phyloP scores from a whole-genome alignment of 2,888 invertebrate species.

The Cartodere bifasciata region DNA sequence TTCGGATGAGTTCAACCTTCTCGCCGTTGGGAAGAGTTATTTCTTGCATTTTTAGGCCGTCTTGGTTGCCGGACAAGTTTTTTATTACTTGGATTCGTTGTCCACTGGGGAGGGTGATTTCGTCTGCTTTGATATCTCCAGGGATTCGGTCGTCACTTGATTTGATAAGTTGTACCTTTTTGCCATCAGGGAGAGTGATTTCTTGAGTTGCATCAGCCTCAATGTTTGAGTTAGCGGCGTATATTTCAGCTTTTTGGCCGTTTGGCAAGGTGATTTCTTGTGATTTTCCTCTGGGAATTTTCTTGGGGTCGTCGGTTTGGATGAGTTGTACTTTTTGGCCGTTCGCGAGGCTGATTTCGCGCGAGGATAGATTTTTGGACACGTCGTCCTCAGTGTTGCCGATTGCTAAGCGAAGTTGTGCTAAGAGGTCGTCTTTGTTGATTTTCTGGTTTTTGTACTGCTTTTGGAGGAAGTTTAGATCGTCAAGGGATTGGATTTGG shows the following conservation, averaged over 20 bases:
- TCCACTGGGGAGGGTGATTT: constrained; percentile 45
- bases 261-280: constrained; percentile 57
- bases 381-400: constrained; percentile 51
- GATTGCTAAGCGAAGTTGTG: constrained; percentile 60
- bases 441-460: constrained; percentile 40
- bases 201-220: too few species aligned
- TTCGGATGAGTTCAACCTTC: constrained; percentile 38
- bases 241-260: constrained; percentile 62
- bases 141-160: constrained; percentile 51
- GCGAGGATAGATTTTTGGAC: constrained; percentile 56
- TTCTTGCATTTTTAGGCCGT: constrained; percentile 23
- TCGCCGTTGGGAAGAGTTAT: constrained; percentile 30
- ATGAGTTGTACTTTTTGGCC: constrained; percentile 66
- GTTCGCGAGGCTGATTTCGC: constrained; percentile 60
- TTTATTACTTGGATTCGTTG: constrained; percentile 56
- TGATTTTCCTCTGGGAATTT: constrained; percentile 31
- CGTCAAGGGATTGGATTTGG: constrained; percentile 35
- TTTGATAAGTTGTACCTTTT: constrained; percentile 57
- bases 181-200: constrained; percentile 56
- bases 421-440: constrained; percentile 58
- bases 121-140: constrained; percentile 14
- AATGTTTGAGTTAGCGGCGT: too few species aligned
- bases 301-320: constrained; percentile 19
- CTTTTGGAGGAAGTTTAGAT: constrained; percentile 30
- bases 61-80: constrained; percentile 14